Percentiles rank a stretch among this genome's conserved stretches.
phyloP scores from a whole-genome alignment of 2,797 vertebrate genomes.

The Gymnocypris eckloni region DNA sequence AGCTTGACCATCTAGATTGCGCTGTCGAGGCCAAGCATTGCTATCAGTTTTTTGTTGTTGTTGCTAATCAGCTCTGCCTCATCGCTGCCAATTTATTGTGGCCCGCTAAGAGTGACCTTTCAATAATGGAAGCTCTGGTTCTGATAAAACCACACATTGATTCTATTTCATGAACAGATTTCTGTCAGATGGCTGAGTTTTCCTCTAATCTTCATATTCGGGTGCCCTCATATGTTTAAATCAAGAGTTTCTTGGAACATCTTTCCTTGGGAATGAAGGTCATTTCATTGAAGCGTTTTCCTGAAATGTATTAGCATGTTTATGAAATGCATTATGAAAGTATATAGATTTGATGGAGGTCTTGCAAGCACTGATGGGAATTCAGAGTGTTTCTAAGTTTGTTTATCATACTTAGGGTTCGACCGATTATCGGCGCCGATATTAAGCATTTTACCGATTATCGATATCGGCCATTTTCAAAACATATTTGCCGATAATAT shows the following conservation, averaged over 20 bases:
- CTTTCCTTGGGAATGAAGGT: background rate
- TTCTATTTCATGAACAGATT: background rate
- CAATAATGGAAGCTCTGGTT: conserved; percentile 18
- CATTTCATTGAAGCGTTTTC: conserved; percentile 63
- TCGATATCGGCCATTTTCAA: too few relatives aligned
- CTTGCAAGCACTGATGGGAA: background rate
- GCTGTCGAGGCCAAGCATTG: background rate
- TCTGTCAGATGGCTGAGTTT: background rate
- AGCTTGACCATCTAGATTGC: background rate
- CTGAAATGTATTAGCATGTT: background rate
- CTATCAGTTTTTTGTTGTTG: background rate
- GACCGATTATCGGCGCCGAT: too few relatives aligned
- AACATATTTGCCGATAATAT: too few relatives aligned
- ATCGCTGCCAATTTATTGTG: background rate
- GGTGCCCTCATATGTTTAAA: background rate
- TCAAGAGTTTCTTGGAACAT: background rate
- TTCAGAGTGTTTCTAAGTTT: background rate
- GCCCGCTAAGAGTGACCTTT: conserved; percentile 5
- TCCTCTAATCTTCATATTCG: background rate
- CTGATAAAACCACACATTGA: conserved; percentile 11
- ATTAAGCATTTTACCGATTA: too few relatives aligned
- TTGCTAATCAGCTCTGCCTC: background rate
- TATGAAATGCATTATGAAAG: background rate
- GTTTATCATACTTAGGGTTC: background rate
- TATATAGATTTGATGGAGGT: background rate